phyloP scores from a whole-genome alignment of 2,888 invertebrate species.

The Athalia rosae region DNA sequence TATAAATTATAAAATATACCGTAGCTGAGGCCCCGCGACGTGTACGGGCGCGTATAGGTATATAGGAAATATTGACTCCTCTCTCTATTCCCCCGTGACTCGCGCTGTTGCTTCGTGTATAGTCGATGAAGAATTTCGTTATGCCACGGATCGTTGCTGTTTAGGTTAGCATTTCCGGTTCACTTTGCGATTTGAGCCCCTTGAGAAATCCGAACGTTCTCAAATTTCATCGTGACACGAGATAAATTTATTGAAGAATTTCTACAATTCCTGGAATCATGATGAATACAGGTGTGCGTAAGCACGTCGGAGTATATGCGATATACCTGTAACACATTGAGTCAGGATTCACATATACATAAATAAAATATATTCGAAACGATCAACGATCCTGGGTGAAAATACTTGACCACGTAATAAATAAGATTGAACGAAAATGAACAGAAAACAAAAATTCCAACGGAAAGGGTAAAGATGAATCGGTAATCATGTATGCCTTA shows the following conservation, averaged over 20 bases:
- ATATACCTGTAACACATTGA: background rate
- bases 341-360: background rate
- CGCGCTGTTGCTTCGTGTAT: background rate
- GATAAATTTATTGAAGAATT: no score
- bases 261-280: no score
- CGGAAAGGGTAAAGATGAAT: background rate
- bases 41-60: background rate
- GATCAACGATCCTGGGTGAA: no score
- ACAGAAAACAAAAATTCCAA: background rate
- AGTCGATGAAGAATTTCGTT: background rate
- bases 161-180: constrained; percentile 38
- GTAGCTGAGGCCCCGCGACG: background rate
- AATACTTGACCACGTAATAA: background rate
- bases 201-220: no score
- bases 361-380: no score
- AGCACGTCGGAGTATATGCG: background rate
- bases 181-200: constrained; percentile 27
- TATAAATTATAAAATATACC: no score
- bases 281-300: background rate
- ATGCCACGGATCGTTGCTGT: background rate
- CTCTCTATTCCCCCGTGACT: background rate
- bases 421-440: background rate
- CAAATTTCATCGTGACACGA: background rate
- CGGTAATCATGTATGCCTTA: background rate
- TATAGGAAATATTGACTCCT: constrained; percentile 40